phyloP scores from a whole-genome alignment of 2,113 vertebrate genomes.

The Xiphias gladius region DNA sequence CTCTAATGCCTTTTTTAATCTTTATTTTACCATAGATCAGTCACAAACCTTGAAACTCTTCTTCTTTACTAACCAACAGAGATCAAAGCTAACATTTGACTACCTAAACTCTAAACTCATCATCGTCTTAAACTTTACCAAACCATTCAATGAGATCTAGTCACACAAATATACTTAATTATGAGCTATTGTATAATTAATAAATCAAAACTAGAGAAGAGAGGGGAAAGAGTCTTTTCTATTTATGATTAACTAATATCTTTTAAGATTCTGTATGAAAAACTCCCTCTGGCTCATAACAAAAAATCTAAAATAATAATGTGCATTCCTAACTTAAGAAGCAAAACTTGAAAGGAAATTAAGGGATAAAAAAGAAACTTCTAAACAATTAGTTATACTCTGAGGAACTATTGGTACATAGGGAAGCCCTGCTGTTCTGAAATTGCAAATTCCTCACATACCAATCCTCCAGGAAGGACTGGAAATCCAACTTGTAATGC shows the following conservation, averaged over 20 bases:
- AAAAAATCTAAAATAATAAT: constrained; percentile 2
- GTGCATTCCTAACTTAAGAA: neutral
- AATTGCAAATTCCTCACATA: neutral
- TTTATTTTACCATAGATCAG: neutral
- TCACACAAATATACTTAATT: neutral
- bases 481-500: neutral
- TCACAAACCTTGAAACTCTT: neutral
- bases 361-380: constrained; percentile 8
- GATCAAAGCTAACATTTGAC: neutral
- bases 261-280: neutral
- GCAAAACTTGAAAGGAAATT: neutral
- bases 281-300: neutral
- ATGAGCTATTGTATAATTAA: neutral
- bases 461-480: neutral
- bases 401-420: neutral
- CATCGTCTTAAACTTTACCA: neutral
- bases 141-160: neutral
- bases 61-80: neutral
- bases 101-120: neutral
- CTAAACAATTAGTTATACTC: constrained; percentile 12
- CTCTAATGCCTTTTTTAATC: neutral
- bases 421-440: neutral
- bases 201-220: neutral
- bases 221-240: neutral
- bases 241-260: neutral